These are phyloP conservation scores for Phalacrocorax aristotelis DNA, from an alignment of 2,113 vertebrate species.

Conservation along the genomic window DNA sequence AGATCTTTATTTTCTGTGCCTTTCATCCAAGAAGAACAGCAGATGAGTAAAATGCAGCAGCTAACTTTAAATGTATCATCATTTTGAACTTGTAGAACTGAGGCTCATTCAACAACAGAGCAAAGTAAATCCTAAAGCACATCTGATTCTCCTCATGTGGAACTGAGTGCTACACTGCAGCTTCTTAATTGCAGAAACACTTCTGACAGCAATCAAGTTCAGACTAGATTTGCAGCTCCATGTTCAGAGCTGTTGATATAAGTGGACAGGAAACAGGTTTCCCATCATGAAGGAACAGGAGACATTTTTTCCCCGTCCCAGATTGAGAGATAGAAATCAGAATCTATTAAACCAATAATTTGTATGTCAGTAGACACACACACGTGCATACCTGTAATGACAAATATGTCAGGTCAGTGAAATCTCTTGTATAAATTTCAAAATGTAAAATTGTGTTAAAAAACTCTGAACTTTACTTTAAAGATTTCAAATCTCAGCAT, in stretches of 20 bases:
- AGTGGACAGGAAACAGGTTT: background rate
- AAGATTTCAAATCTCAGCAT: background rate
- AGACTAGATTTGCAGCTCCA: background rate
- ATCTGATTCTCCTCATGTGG: slow-evolving; percentile 1
- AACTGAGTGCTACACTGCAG: background rate
- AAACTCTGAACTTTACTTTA: background rate
- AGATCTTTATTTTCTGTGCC: background rate
- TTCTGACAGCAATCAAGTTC: slow-evolving; percentile 8
- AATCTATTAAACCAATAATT: background rate
- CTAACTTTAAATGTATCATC: background rate
- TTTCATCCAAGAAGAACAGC: background rate
- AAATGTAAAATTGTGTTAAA: background rate
- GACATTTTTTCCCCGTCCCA: background rate
- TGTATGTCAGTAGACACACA: background rate
- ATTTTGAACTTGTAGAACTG: background rate
- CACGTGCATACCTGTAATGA: background rate
- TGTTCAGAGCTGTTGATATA: background rate
- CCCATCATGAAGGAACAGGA: background rate
- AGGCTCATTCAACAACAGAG: background rate
- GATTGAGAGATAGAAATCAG: background rate
- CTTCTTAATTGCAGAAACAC: background rate
- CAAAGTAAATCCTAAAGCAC: slow-evolving; percentile 8
- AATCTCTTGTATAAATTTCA: background rate
- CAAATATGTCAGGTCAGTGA: background rate
- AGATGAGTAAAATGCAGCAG: background rate